phyloP scores from a whole-genome alignment of 2,797 vertebrate genomes.

The Erithacus rubecula region DNA sequence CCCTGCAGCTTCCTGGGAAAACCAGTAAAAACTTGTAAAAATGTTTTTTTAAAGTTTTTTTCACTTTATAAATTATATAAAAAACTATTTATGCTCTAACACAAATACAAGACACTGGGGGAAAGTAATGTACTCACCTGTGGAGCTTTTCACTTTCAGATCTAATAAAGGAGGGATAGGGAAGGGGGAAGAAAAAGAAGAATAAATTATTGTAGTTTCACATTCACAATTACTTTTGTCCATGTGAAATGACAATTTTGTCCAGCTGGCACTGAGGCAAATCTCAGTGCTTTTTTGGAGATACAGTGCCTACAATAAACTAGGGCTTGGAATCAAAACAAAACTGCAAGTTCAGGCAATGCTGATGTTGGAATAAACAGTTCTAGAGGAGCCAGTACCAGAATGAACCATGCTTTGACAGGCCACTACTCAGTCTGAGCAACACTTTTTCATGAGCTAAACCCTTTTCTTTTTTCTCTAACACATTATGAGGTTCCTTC shows the following conservation, averaged over 20 bases:
- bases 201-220: background rate
- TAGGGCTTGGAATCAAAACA: background rate
- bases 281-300: background rate
- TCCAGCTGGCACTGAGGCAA: background rate
- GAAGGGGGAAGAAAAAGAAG: background rate
- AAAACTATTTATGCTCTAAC: background rate
- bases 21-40: background rate
- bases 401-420: background rate
- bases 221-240: background rate
- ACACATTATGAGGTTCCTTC: background rate
- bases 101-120: background rate
- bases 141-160: slow-evolving; percentile 48
- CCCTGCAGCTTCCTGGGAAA: background rate
- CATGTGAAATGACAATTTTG: background rate
- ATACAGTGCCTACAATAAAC: background rate
- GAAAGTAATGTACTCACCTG: slow-evolving; percentile 20
- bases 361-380: background rate
- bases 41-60: background rate
- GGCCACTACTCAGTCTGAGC: background rate
- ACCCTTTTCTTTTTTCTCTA: background rate
- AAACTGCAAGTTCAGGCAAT: background rate
- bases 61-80: background rate
- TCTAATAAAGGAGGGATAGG: background rate
- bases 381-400: background rate
- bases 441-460: background rate